These are phyloP conservation scores for Danionella dracula DNA, from an alignment of 2,797 vertebrate genomes.

Conservation along the genomic window DNA sequence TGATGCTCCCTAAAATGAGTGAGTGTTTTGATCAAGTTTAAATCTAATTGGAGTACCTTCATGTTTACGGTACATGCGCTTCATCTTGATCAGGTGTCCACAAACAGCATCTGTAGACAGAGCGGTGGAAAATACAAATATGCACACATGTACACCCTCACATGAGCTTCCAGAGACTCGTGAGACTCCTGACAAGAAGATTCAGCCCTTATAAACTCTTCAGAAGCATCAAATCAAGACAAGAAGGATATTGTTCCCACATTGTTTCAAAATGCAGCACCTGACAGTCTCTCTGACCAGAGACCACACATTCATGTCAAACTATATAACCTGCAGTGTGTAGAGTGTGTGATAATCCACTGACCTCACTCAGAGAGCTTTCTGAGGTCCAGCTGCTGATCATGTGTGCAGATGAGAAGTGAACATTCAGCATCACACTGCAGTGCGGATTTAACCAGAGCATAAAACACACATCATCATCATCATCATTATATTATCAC, in stretches of 20 bases:
- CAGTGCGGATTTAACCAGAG: slow-evolving; percentile 4
- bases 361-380: neutral
- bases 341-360: slow-evolving; percentile 16
- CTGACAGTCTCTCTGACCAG: neutral
- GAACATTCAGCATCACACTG: slow-evolving; percentile 1
- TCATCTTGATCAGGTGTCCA: slow-evolving; percentile 21
- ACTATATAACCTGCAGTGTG: slow-evolving; percentile 12
- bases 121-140: slow-evolving; percentile 16
- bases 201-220: neutral
- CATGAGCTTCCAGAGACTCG: slow-evolving; percentile 26
- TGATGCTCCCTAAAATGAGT: neutral
- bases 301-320: neutral
- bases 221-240: no score
- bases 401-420: slow-evolving; percentile 4
- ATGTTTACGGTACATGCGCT: neutral
- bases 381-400: slow-evolving; percentile 13
- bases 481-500: neutral
- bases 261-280: no score
- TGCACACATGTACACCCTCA: neutral
- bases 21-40: neutral
- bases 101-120: slow-evolving; percentile 17
- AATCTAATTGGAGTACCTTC: neutral
- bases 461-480: slow-evolving; percentile 1
- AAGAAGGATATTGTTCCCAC: no score
- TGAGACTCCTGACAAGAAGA: slow-evolving; percentile 44